Percentiles rank a stretch among this genome's conserved stretches.
phyloP scores from a whole-genome alignment of 2,888 invertebrate genomes.

The Incurvaria masculella region DNA sequence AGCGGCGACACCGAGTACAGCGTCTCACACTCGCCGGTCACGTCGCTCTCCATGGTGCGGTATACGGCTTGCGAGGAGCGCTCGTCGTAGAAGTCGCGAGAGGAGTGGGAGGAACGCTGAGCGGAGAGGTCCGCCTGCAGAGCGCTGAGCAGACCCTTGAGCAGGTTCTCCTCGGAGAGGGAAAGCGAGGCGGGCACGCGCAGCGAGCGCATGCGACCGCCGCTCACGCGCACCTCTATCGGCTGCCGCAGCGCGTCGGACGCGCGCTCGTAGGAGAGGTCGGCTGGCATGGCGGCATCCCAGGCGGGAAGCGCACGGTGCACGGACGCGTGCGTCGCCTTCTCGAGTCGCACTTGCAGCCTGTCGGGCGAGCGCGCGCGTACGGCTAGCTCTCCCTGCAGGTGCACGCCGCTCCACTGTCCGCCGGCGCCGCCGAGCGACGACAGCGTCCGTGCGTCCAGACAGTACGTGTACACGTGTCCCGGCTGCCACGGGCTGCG shows the following conservation, averaged over 20 bases:
- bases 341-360: constrained; percentile 43
- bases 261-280: constrained; percentile 53
- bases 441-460: constrained; percentile 58
- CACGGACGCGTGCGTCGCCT: constrained; percentile 53
- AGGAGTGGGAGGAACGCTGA: constrained; percentile 46
- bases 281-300: constrained; percentile 26
- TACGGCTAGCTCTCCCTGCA: constrained; percentile 54
- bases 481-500: constrained; percentile 56
- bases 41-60: constrained; percentile 68
- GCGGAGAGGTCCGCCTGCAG: constrained; percentile 65
- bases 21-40: constrained; percentile 69
- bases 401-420: constrained; percentile 10
- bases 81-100: constrained; percentile 42
- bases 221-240: constrained; percentile 59
- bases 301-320: constrained; percentile 50
- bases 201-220: constrained; percentile 60
- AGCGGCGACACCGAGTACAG: constrained; percentile 64
- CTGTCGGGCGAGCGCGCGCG: constrained; percentile 46
- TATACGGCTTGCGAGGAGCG: constrained; percentile 54
- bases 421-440: constrained; percentile 49
- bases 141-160: constrained; percentile 66
- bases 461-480: constrained; percentile 56
- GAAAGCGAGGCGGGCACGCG: constrained; percentile 51
- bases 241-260: constrained; percentile 48
- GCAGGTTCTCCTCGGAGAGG: constrained; percentile 64